A percentile compares a stretch with the other conserved stretches of the same genome.
These are phyloP conservation scores for Hemitrygon akajei DNA, from an alignment of 2,797 vertebrate genomes.

Conservation along the genomic window DNA sequence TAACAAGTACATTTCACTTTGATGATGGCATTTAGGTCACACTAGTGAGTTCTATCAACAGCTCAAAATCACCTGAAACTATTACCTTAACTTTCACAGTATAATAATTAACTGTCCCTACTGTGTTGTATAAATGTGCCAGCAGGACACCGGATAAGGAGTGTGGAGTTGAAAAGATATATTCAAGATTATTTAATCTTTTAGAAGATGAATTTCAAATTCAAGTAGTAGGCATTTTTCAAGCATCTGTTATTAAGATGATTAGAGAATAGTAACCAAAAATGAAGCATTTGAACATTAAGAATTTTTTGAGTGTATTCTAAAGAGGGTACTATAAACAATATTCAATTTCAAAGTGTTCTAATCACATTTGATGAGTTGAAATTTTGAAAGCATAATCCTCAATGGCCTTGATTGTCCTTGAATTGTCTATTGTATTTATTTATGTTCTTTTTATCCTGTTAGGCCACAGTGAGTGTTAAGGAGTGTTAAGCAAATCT, in stretches of 20 bases:
- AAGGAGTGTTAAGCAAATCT: background rate
- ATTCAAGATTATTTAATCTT: background rate
- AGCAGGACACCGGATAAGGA: background rate
- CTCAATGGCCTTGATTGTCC: background rate
- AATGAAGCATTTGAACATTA: background rate
- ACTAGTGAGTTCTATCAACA: background rate
- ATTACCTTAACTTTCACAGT: background rate
- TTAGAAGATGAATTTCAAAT: background rate
- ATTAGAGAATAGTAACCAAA: slow-evolving; percentile 4
- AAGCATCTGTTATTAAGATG: background rate
- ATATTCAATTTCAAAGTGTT: background rate
- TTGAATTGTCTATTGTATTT: background rate
- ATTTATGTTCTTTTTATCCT: background rate
- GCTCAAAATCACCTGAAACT: background rate
- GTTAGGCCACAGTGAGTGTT: background rate
- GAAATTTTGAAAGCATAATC: background rate
- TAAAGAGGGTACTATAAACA: background rate
- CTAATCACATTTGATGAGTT: background rate
- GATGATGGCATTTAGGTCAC: background rate
- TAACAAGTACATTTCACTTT: background rate
- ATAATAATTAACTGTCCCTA: too few relatives aligned
- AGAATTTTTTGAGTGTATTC: background rate
- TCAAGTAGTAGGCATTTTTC: background rate
- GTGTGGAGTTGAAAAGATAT: background rate
- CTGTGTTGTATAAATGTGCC: background rate